Base-by-base conservation (phyloP, 53 echinoderm and acorn worm genomes). In the Arbacia lixula region DNA sequence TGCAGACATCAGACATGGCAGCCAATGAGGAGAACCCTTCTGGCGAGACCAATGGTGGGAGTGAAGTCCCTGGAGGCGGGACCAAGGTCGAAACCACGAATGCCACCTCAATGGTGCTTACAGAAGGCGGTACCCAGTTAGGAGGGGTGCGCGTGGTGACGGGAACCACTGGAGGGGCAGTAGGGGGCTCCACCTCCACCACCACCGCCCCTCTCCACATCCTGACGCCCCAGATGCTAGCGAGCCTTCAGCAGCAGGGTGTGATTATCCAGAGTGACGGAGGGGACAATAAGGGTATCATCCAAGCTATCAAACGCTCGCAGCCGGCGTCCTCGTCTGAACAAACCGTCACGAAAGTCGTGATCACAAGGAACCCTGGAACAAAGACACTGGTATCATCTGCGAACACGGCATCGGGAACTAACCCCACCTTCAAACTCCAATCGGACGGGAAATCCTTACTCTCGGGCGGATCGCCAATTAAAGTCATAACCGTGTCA, bases 401-500 rank as follows among this genome's bases (percentile, higher is more conserved):
- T 12, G 78, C 84, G 30, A 85, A 75, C 36, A 85, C 89, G 32
- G 89, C 71, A 35, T 85, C 93, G 11, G 60, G 87, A 20, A 65
- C 85, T 17, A 84, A 84, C 60, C 64, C 89, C 53, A 61, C 91
- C 1, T 66, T 85, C 42, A 86, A 83, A 35, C 5, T 84, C n/a
- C 58, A 57, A 40, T 72, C 85, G 5, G 93, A 91, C 27, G 85
- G 89, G 2, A 88, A 84, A 75, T 33, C 85, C 30, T 19, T 92
- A n/a, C 36, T 88, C 8, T 56, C 87, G 16, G 30, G 85, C 2
- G 94, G 98, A 6, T 98, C 98, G 20, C 98, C 98, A 0, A 87
- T 98, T 61, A 98, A 98, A 69, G 72, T 98, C 43, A 86, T 98
- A 24, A 92, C 97, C 12, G 92, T 98, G 52, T 73, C 90, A 35